These are phyloP conservation scores for Cariama cristata DNA, from an alignment of 2,113 vertebrate genomes.

Conservation along the genomic window DNA sequence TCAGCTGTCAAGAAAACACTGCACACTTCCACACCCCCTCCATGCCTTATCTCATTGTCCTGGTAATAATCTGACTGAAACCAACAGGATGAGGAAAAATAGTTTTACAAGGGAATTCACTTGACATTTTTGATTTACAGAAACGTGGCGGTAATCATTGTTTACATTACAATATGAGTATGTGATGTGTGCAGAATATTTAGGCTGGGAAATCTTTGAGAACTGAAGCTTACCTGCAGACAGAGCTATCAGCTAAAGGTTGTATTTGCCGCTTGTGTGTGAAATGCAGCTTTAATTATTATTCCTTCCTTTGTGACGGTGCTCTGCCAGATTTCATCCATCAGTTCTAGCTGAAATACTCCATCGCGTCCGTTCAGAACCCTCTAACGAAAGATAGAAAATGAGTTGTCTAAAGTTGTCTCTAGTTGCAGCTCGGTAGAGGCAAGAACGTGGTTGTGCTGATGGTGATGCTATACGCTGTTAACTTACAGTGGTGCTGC, in stretches of 20 bases:
- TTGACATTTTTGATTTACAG: background rate
- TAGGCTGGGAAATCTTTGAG: background rate
- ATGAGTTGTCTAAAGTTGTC: conserved; percentile 39
- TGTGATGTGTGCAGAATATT: conserved; percentile 7
- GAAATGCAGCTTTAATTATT: conserved; percentile 28
- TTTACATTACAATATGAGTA: background rate
- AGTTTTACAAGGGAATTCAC: background rate
- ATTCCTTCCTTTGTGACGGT: background rate
- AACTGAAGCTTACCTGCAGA: background rate
- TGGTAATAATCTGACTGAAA: background rate
- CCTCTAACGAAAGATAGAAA: background rate
- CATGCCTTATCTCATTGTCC: background rate
- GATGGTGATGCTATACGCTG: conserved; percentile 89
- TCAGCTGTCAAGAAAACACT: background rate
- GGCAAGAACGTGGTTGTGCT: conserved; percentile 76
- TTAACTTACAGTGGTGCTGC: conserved; percentile 97
- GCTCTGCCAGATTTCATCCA: background rate
- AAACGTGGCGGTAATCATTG: background rate
- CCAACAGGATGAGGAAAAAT: background rate
- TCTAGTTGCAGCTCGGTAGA: conserved; percentile 72
- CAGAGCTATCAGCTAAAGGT: background rate
- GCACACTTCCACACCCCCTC: background rate
- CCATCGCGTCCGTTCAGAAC: background rate
- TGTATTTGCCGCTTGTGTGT: background rate
- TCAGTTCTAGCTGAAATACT: background rate